Base-by-base conservation (phyloP, 1,140 invertebrate genomes). In the Prorops nasuta region DNA sequence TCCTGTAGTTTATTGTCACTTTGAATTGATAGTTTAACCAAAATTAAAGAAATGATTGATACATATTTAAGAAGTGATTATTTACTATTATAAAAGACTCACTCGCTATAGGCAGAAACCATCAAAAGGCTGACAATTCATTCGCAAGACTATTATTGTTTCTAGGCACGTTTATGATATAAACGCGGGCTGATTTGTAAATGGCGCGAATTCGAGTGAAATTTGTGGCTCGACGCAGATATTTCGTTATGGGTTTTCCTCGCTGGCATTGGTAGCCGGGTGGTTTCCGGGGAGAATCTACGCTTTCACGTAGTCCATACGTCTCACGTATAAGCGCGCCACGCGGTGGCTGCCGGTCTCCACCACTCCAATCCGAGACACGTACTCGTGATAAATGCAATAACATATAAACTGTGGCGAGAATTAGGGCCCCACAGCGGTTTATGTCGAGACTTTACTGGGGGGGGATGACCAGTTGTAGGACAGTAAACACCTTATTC, bases 351-450 rank as follows among this genome's bases (percentile, higher is more conserved):
- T 49, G 46, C 44, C 47, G 44, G 35, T 51, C 49, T 38, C 15
- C 20, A 51, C 17, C 43, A 36, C 36, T 42, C n/a, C 14, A 55
- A 69, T 41, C 47, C 63, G 19, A 36, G 44, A 54, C 71, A 72
- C 69, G 69, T 72, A 65, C 44, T 16, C 41, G 62, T 66, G 71
- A 72, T 69, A 72, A 71, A 73, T 72, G 71, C 65, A 72, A 73
- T 72, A 69, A 67, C 67, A 58, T 71, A 72, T 73, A 71, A 73
- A 71, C 67, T 66, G 66, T 44, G 61, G 56, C 45, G 63, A 69
- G 66, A 69, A 73, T 71, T 73, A 72, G 62, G 66, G 64, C 49
- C 58, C 55, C 49, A 56, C 56, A 55, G 58, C 55, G 59, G 62
- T 61, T 60, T 61, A 65, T 62, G 53, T 63, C 44, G 49, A 55